Percentiles rank a stretch among this genome's conserved stretches.
These are phyloP conservation scores for Lithobates pipiens DNA, from an alignment of 2,797 vertebrate genomes.

Conservation along the genomic window DNA sequence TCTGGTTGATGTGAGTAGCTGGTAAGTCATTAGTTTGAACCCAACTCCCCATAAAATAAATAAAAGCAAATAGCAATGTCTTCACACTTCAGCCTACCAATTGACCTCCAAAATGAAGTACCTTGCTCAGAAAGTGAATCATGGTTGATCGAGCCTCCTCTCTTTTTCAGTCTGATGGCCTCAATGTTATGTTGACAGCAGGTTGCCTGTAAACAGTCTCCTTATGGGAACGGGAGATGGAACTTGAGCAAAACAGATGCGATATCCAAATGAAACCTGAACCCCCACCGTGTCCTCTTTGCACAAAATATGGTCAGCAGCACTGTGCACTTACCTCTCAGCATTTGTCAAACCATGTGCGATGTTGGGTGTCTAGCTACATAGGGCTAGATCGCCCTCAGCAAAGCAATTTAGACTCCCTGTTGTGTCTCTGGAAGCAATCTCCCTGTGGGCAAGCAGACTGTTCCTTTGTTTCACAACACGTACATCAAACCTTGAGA, in stretches of 20 bases:
- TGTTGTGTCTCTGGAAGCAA: conserved; percentile 57
- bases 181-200: neutral
- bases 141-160: conserved; percentile 14
- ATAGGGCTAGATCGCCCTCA: conserved; percentile 8
- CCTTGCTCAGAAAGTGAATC: conserved; percentile 12
- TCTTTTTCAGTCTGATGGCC: neutral
- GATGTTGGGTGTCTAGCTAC: neutral
- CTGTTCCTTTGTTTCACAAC: conserved; percentile 63
- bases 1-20: neutral
- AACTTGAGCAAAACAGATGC: neutral
- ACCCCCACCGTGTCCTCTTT: conserved; percentile 50
- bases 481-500: conserved; percentile 55
- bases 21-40: conserved; percentile 27
- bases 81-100: conserved; percentile 8
- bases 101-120: conserved; percentile 54
- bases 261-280: neutral
- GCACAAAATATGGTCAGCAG: conserved; percentile 50
- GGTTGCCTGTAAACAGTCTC: conserved; percentile 31
- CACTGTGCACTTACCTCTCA: conserved; percentile 31
- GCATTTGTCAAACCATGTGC: conserved; percentile 49
- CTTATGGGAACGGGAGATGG: neutral
- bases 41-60: neutral
- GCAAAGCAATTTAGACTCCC: conserved; percentile 27
- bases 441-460: conserved; percentile 53
- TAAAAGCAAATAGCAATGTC: neutral